Conservation (phyloP, 2,888 invertebrate genomes). For the Muschampia plurimacula region DNA sequence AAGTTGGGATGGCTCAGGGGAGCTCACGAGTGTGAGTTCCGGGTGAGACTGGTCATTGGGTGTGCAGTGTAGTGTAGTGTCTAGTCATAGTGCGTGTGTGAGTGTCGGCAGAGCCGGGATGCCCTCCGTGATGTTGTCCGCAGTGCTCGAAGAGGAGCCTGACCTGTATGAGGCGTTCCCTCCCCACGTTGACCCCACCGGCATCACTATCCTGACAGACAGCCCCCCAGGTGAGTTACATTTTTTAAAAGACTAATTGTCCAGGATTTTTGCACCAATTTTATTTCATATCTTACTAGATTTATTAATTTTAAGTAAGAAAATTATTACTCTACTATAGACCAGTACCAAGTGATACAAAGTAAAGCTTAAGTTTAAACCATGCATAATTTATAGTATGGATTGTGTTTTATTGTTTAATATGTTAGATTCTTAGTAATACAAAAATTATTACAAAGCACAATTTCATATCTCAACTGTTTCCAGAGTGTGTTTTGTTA, state of each 20-base stretch:
- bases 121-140: constrained; percentile 90
- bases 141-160: constrained; percentile 90
- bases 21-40: constrained; percentile 74
- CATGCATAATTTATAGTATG: not conserved
- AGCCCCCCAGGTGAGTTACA: constrained; percentile 83
- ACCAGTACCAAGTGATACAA: not conserved
- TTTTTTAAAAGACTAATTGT: not conserved
- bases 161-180: constrained; percentile 93
- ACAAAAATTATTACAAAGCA: too few relatives aligned
- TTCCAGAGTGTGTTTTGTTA: too few relatives aligned
- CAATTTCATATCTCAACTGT: too few relatives aligned
- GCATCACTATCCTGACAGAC: constrained; percentile 90
- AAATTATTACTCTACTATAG: not conserved
- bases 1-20: constrained; percentile 66
- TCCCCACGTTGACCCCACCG: constrained; percentile 92
- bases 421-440: too few relatives aligned
- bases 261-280: not conserved
- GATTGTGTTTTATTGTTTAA: too few relatives aligned
- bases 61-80: constrained; percentile 76
- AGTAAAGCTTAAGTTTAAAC: not conserved
- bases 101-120: constrained; percentile 71
- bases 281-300: not conserved
- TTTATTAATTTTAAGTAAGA: not conserved
- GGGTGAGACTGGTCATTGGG: constrained; percentile 63
- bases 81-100: constrained; percentile 69